Evolutionary conservation across 2,888 invertebrate species (phyloP), one percentile per base, ranked within the genome.

Genomic region (Epinotia bilunana): DNA sequence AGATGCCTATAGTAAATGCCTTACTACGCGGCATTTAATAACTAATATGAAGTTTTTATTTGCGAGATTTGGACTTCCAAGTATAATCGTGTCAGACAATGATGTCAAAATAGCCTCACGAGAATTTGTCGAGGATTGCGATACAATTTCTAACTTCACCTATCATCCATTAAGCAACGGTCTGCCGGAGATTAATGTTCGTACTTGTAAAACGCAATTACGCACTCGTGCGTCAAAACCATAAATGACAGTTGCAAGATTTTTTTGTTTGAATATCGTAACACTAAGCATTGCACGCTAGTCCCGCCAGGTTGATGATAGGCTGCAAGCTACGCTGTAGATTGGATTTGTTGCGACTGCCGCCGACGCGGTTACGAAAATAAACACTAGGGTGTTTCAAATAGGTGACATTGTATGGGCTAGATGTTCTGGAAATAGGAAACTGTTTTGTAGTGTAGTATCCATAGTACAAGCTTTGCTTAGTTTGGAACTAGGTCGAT

Each of bases 81-180:
- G 64, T 4, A 11, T 62, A 0, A 69, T 79, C 16, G 77, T 79
- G 7, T 81, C 80, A 1, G 81, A 81, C 57, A 80, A 79, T 55
- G 80, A 81, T 72, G 76, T 74, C 13, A 79, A 79, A 73, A 79
- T 79, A 43, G 70, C 64, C 58, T 78, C 76, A 4, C 33, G 20
- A 0, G 78, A 80, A 72, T 81, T 81, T 73, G 49, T 58, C 3
- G 11, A 58, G n/a, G 79, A 78, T 72, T 81, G 80, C 76, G 28
- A 79, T 81, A 28, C 63, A 74, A 28, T 72, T 80, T 55, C 20
- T 81, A 23, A 81, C 78, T 12, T 77, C 79, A 5, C 78, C 80
- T 11, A 79, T 79, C 81, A 80, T 20, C 62, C 72, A 9, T 39
- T 43, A n/a, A 71, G 71, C 33, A 71, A 78, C 33, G 79, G 76